Evolutionary conservation across 2,113 vertebrate species (phyloP).

Genomic region (Neopipo cinnamomea): DNA sequence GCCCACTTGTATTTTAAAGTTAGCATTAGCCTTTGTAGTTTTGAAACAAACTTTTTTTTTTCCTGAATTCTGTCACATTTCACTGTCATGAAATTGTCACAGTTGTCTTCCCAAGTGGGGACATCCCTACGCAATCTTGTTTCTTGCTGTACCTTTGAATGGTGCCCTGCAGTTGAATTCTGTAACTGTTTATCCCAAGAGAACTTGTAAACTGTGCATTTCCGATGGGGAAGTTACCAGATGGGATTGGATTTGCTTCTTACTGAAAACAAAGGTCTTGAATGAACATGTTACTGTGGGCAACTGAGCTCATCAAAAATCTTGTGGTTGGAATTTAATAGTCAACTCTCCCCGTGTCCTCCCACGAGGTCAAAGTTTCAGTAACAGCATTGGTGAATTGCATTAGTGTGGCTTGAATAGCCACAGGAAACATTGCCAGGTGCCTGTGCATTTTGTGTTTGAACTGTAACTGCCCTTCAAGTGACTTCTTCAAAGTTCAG

Average conservation of each 20-base stretch:
- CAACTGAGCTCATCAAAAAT: neutral
- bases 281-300: neutral
- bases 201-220: neutral
- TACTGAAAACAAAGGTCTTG: neutral
- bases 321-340: neutral
- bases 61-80: neutral
- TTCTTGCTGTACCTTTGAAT: neutral
- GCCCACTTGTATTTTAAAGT: neutral
- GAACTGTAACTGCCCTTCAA: slow-evolving; percentile 55
- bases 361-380: slow-evolving; percentile 10
- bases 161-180: neutral
- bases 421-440: neutral
- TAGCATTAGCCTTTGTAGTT: neutral
- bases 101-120: neutral
- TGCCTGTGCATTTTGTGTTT: neutral
- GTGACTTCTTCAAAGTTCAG: slow-evolving; percentile 11
- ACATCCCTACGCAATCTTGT: neutral
- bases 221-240: neutral
- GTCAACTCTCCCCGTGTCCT: neutral
- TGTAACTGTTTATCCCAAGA: neutral
- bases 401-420: neutral
- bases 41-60: neutral
- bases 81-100: neutral
- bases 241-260: neutral
- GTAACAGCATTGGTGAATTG: neutral